Evolutionary conservation across 1,140 invertebrate genomes (phyloP), one percentile per base, ranked within the genome.

Genomic region (Zaprionus nigranus): DNA sequence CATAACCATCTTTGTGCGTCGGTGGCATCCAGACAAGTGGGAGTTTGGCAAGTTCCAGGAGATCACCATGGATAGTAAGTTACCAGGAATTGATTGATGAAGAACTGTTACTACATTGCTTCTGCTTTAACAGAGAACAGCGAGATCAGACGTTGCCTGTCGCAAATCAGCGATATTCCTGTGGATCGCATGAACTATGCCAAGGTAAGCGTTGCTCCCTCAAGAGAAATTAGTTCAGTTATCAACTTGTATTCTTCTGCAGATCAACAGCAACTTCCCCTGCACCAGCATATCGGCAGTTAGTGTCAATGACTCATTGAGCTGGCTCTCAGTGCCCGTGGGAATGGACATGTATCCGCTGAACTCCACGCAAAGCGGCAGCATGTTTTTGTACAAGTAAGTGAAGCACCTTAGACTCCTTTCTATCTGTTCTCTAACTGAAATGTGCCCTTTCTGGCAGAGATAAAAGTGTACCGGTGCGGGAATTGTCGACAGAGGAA

Each of bases 161-260:
- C 95, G 22, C 91, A 94, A 80, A 81, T 95, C 49, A 95, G 95
- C 81, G 93, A 93, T 62, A 95, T 97, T 63, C 93, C 94, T 30
- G 80, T 93, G 46, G 95, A 96, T 79, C 92, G 94, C 84, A 90
- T 97, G 49, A 95, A 96, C 65, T 94, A 96, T 90, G 94, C 94
- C 22, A 95, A 95, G 92, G 94, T 94, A 40, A 93, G 22, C 22
- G 0, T 0, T 15, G 1, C 11, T 22, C 6, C 13, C n/a, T 0
- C 5, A 0, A 17, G 7, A 24, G 2, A 9, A 2, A 9, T 46
- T 1, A 15, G 13, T 38, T 15, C 34, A 22, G 12, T 20, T 12
- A 51, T 26, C 7, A 17, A 20, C 28, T 56, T 11, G 1, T 3
- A 6, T 53, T 54, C 1, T 17, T 26, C 2, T 54, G 4, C 71